These are phyloP conservation scores for Rhagium mordax DNA, from an alignment of 2,888 invertebrate species.

Conservation along the genomic window DNA sequence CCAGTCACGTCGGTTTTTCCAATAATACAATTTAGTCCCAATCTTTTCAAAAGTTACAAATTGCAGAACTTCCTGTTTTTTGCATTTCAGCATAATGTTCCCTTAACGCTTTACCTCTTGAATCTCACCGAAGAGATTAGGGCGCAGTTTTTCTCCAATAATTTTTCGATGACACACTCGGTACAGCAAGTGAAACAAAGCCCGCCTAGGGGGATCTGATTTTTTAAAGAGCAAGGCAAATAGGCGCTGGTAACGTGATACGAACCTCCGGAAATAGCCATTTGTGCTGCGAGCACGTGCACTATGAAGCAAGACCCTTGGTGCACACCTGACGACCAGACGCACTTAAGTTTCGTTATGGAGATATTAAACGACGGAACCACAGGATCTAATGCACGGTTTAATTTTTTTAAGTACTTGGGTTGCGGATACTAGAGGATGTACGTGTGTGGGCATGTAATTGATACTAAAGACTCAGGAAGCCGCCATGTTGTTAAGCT, in stretches of 20 bases:
- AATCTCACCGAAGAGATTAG: no score
- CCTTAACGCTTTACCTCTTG: neutral
- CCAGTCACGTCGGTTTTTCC: no score
- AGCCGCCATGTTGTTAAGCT: neutral
- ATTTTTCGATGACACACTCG: neutral
- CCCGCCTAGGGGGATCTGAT: conserved; percentile 20
- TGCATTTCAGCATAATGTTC: neutral
- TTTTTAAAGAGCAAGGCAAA: conserved; percentile 36
- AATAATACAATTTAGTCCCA: no score
- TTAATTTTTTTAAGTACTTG: conserved; percentile 25
- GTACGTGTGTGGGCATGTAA: conserved; percentile 46
- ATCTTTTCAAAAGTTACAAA: no score
- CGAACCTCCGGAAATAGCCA: conserved; percentile 59
- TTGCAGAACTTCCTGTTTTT: no score
- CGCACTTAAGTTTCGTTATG: conserved; percentile 31
- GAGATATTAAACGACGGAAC: conserved; percentile 19
- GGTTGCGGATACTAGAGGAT: conserved; percentile 30
- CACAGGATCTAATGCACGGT: conserved; percentile 16
- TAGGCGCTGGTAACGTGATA: conserved; percentile 52
- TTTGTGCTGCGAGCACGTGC: conserved; percentile 61
- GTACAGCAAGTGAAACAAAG: conserved; percentile 9
- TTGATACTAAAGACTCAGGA: conserved; percentile 28
- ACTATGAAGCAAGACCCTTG: conserved; percentile 44
- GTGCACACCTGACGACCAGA: conserved; percentile 57
- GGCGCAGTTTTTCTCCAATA: no score